Evolutionary conservation across 1,140 invertebrate genomes (phyloP), one percentile per base, ranked within the genome.

Genomic region (Centruroides sculpturatus): DNA sequence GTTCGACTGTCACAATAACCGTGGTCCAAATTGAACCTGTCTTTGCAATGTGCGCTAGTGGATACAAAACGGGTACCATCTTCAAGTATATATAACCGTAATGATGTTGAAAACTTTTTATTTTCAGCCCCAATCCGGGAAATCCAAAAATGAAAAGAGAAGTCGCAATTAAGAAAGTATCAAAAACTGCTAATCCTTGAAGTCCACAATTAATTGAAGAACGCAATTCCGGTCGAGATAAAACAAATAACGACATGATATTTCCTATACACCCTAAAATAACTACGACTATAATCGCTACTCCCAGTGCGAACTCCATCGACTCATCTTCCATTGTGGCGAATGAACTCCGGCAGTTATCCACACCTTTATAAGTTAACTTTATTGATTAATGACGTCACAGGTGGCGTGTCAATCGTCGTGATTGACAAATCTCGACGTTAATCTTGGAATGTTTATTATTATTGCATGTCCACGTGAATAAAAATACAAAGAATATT

Each of bases 21-120:
- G 94, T 97, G 64, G 96, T 80, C 77, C 96, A 98, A 53, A 95
- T 89, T 13, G 90, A 92, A 41, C 89, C 90, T 49, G 92, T 94
- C 66, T 81, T 92, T 12, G 89, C 87, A 6, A 86, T 86, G 68
- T 89, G 81, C 1, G 86, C 89, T 11, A 95, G 72, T 1, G 92
- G 92, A 72, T 89, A 98, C 5, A 91, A 79, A 62, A 85, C 83
- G 2, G 83, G 83, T 12, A 89, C 86, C 63, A 92, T 81, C 41
- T 41, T 41, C 41, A 8, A 8, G 8, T 41, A 41, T 41, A 41
- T 8, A 8, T 41, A 41, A 6, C 8, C 41, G 41, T 41, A 6
- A 41, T 41, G 8, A 5, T 41, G 41, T 41, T 41, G 41, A 41
- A 41, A 41, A 41, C 8, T 6, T 3, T 41, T 41, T 41, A 41